Evolutionary conservation across 2,888 invertebrate species (phyloP).

Genomic region (Gari tellinella): DNA sequence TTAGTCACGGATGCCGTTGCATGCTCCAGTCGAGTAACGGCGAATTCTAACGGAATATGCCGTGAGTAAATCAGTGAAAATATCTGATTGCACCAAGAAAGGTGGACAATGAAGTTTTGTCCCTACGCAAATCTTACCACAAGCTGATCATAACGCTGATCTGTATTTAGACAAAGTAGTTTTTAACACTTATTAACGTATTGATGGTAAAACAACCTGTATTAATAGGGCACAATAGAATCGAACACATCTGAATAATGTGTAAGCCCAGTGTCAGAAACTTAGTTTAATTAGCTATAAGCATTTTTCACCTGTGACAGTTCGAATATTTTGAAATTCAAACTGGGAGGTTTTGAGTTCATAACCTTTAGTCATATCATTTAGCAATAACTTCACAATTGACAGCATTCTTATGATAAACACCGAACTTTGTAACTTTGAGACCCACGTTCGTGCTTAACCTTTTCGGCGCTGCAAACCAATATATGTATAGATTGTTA

Average conservation of each 20-base stretch:
- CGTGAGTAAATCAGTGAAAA: conserved; percentile 16
- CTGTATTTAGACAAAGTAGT: conserved; percentile 20
- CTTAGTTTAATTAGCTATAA: conserved; percentile 36
- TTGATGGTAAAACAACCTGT: conserved; percentile 1
- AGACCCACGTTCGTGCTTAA: conserved; percentile 20
- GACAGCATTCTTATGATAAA: conserved; percentile 43
- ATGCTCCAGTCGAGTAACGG: conserved; percentile 3
- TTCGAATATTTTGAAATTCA: conserved; percentile 31
- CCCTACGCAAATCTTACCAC: conserved; percentile 10
- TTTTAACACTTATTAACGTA: conserved; percentile 45
- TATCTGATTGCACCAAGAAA: conserved; percentile 18
- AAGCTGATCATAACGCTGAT: background rate
- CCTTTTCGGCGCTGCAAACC: no score
- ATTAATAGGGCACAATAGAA: background rate
- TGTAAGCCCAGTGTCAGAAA: conserved; percentile 43
- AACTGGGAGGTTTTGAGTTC: conserved; percentile 54
- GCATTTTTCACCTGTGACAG: conserved; percentile 26
- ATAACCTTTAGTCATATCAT: conserved; percentile 58
- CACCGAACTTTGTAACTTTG: conserved; percentile 30
- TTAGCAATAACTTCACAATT: conserved; percentile 53
- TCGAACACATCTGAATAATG: conserved; percentile 12
- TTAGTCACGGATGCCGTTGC: conserved; percentile 30
- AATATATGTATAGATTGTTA: no score
- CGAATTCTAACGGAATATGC: conserved; percentile 18
- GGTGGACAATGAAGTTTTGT: conserved; percentile 25